A percentile compares a stretch with the other conserved stretches of the same genome.
Conservation (phyloP, 2,888 invertebrate genomes). For the Altica lythri region DNA sequence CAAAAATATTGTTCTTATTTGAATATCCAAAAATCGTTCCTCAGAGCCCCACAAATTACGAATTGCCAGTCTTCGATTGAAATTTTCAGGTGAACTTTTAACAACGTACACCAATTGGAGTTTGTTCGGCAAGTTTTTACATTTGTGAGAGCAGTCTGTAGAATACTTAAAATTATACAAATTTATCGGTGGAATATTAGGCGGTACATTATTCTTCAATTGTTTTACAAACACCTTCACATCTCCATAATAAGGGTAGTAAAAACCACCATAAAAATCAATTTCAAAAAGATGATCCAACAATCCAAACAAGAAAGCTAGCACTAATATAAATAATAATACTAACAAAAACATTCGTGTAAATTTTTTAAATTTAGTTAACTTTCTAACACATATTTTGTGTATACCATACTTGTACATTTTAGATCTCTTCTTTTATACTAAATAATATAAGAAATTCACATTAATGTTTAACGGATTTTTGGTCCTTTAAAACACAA, state of each 20-base stretch:
- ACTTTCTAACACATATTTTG: too few species aligned
- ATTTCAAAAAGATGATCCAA: conserved; percentile 74
- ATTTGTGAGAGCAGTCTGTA: conserved; percentile 61
- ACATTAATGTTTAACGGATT: too few species aligned
- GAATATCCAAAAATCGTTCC: conserved; percentile 75
- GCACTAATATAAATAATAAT: conserved; percentile 6
- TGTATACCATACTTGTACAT: too few species aligned
- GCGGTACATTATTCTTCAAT: conserved; percentile 63
- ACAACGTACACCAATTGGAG: conserved; percentile 76
- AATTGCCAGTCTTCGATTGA: conserved; percentile 71
- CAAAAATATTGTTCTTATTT: conserved; percentile 76
- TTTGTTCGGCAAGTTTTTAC: conserved; percentile 56
- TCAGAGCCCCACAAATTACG: conserved; percentile 85
- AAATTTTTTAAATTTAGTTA: too few species aligned
- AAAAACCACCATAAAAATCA: conserved; percentile 71
- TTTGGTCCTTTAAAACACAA: too few species aligned
- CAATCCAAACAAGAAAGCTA: conserved; percentile 66
- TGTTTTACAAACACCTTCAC: conserved; percentile 66
- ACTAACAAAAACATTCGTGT: background rate
- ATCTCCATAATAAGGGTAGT: conserved; percentile 78
- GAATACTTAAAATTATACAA: conserved; percentile 69
- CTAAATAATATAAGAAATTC: too few species aligned
- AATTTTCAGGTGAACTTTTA: conserved; percentile 78
- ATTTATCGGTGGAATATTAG: conserved; percentile 69
- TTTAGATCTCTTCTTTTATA: too few species aligned